These are phyloP conservation scores for Avahi laniger DNA, from an alignment of 2,797 vertebrate species.

Conservation along the genomic window DNA sequence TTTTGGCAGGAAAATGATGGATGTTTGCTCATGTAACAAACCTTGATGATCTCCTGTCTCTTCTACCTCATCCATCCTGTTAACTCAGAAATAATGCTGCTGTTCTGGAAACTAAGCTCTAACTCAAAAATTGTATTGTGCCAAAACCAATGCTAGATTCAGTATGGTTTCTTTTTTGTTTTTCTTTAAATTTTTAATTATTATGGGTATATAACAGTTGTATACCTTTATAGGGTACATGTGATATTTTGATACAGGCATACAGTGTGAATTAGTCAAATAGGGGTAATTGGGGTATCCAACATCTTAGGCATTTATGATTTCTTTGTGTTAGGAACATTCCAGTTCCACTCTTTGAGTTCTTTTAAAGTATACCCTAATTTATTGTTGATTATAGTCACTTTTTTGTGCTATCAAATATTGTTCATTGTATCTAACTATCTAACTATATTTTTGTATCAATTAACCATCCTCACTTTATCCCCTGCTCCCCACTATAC, in stretches of 20 bases:
- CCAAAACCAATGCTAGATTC: background rate
- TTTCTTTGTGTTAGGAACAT: background rate
- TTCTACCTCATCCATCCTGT: background rate
- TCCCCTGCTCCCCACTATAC: background rate
- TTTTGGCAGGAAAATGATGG: too few species aligned
- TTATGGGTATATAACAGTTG: background rate
- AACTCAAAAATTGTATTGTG: background rate
- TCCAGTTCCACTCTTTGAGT: background rate
- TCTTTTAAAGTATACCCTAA: background rate
- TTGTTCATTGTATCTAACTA: background rate
- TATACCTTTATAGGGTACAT: background rate
- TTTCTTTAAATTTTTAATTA: background rate
- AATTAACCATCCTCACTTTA: background rate
- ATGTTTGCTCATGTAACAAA: background rate
- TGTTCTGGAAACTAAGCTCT: background rate
- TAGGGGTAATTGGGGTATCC: background rate
- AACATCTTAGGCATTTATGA: background rate
- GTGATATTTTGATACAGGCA: background rate
- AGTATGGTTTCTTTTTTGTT: background rate
- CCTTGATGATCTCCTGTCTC: background rate
- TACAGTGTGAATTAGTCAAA: background rate
- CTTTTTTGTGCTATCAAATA: background rate
- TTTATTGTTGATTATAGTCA: background rate
- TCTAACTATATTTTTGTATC: background rate
- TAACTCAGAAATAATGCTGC: background rate